Conservation (phyloP, 2,888 invertebrate genomes). For the Chymomyza caudatula region DNA sequence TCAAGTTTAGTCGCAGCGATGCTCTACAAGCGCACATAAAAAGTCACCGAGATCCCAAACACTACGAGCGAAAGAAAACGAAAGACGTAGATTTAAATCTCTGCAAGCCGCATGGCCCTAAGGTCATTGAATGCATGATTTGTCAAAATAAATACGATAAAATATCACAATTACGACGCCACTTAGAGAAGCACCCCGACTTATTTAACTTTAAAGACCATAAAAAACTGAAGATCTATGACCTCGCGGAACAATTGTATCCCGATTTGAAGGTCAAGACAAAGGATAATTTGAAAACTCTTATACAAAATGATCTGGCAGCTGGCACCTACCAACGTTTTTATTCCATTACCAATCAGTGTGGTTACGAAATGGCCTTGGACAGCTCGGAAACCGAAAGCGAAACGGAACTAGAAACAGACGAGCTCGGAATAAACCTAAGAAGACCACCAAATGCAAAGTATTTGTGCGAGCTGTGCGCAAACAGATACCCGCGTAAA, state of each 20-base stretch:
- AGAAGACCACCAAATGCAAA: slow-evolving; percentile 5
- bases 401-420: slow-evolving; percentile 44
- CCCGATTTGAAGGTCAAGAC: slow-evolving; percentile 53
- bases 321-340: slow-evolving; percentile 66
- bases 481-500: slow-evolving; percentile 65
- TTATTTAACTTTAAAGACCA: slow-evolving; percentile 48
- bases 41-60: slow-evolving; percentile 52
- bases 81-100: slow-evolving; percentile 64
- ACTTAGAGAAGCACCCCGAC: slow-evolving; percentile 70
- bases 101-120: slow-evolving; percentile 74
- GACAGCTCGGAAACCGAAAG: slow-evolving; percentile 67
- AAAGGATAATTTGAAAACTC: slow-evolving; percentile 46
- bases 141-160: slow-evolving; percentile 74
- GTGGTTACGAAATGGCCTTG: slow-evolving; percentile 75
- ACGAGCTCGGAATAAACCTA: slow-evolving; percentile 14
- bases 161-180: slow-evolving; percentile 70
- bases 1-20: slow-evolving; percentile 65
- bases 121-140: slow-evolving; percentile 77
- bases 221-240: slow-evolving; percentile 36
- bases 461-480: slow-evolving; percentile 73
- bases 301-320: slow-evolving; percentile 59
- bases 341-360: slow-evolving; percentile 75
- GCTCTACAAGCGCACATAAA: slow-evolving; percentile 64
- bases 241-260: slow-evolving; percentile 66
- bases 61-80: slow-evolving; percentile 54